Evolutionary conservation across 2,888 invertebrate genomes (phyloP).

Genomic region (Dexiosoma caninum): DNA sequence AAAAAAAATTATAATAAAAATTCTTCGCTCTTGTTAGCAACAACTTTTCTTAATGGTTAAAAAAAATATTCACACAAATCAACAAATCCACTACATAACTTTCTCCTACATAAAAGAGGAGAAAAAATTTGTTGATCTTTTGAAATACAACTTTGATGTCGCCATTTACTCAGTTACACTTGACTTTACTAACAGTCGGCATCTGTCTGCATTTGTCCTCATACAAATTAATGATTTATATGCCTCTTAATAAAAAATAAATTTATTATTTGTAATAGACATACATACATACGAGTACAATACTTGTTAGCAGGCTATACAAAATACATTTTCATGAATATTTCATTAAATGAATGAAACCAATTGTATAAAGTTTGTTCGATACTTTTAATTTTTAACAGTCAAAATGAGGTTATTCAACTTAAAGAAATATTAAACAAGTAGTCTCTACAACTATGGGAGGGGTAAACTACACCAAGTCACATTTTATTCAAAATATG

Average conservation of each 20-base stretch:
- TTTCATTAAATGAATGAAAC: not conserved
- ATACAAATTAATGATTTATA: not conserved
- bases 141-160: not conserved
- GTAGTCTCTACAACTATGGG: no score
- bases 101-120: not conserved
- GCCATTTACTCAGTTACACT: not conserved
- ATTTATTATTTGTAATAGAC: not conserved
- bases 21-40: not conserved
- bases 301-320: not conserved
- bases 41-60: not conserved
- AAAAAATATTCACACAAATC: not conserved
- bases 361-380: not conserved
- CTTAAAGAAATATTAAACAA: not conserved
- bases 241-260: not conserved
- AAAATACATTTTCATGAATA: not conserved
- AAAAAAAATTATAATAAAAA: not conserved
- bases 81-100: not conserved
- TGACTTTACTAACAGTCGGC: not conserved
- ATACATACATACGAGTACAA: not conserved
- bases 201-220: slow-evolving; percentile 1
- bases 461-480: no score
- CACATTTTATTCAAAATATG: no score
- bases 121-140: not conserved
- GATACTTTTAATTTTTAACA: no score
- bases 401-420: not conserved